Evolutionary conservation across 2,797 vertebrate genomes (phyloP), one percentile per base, ranked within the genome.

Genomic region (Luscinia luscinia): DNA sequence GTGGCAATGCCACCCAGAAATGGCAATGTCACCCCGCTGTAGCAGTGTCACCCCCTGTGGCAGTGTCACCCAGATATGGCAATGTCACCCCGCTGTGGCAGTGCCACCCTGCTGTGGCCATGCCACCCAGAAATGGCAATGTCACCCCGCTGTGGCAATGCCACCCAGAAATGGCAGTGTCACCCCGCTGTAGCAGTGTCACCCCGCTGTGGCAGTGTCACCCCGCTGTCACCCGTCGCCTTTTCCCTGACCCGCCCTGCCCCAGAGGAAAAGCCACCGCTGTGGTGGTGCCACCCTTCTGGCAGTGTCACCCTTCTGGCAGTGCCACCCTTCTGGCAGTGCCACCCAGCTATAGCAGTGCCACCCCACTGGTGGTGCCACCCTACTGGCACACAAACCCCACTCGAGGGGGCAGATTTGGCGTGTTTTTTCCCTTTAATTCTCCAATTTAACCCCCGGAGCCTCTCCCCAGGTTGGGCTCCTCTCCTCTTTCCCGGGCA

Each of bases 401-500:
- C 26, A 2, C 51, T 26, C 51, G 4, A 9, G 15, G n/a, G 30
- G 3, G 9, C 4, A 2, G 13, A 3, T 62, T 48, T 16, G 67
- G 24, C n/a, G n/a, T n/a, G n/a, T n/a, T 40, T 30, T 49, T 19
- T 4, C 7, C 18, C 14, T 15, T 15, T 4, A 36, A 2, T 69
- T 12, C 36, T 64, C 45, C 36, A 15, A 1, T 46, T 81, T 15
- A 23, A 7, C 38, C 51, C 83, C 48, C 1, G 23, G 15, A 59
- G 9, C 63, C 16, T 12, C 22, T 6, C 7, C n/a, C 21, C 2
- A 1, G 32, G 3, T 0, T 6, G 68, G 2, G 1, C 62, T 89
- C 9, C 15, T 38, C 12, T 15, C 54, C 38, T n/a, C 26, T 26
- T 7, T 1, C 20, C 45, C 45, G 45, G 41, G 41, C 41, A 41